Conservation (phyloP, 2,113 vertebrate species). For the Chiloscyllium plagiosum region DNA sequence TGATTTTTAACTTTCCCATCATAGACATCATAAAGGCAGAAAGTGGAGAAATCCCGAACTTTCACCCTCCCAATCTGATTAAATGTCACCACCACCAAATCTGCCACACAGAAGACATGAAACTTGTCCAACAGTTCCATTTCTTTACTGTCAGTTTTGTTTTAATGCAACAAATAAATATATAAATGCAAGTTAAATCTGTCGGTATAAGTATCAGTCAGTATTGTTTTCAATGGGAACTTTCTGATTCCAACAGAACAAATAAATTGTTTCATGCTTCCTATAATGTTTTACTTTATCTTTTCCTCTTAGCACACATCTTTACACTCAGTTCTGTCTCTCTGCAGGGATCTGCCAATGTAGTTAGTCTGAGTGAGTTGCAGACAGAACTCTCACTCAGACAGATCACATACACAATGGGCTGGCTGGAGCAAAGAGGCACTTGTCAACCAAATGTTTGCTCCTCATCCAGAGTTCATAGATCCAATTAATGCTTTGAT, state of each 20-base stretch:
- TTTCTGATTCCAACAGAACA: background rate
- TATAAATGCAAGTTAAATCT: background rate
- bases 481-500: background rate
- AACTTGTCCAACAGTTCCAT: background rate
- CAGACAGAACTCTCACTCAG: constrained; percentile 9
- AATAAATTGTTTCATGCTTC: background rate
- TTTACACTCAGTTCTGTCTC: background rate
- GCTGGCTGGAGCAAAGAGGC: background rate
- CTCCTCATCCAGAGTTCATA: background rate
- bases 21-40: background rate
- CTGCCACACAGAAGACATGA: background rate
- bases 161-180: background rate
- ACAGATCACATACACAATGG: background rate
- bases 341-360: background rate
- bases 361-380: background rate
- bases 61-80: background rate
- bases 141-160: background rate
- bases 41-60: background rate
- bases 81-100: background rate
- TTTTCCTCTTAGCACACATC: background rate
- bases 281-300: background rate
- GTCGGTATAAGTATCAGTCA: background rate
- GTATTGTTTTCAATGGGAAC: background rate
- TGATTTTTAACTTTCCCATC: background rate
- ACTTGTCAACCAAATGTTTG: background rate